These are phyloP conservation scores for Leucophenga varia DNA, from an alignment of 1,140 invertebrate species.

Conservation along the genomic window DNA sequence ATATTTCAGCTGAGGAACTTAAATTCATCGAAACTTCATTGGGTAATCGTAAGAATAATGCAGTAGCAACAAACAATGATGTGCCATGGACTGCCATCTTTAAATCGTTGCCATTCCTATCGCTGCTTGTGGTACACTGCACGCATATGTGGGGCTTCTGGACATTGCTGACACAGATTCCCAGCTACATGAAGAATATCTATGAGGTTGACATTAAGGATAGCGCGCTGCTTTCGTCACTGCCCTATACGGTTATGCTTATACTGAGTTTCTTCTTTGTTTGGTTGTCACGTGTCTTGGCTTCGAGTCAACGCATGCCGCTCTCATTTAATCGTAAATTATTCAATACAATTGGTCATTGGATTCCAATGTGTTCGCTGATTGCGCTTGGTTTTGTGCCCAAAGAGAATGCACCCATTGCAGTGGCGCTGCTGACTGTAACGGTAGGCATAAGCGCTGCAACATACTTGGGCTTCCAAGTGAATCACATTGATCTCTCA, in stretches of 20 bases:
- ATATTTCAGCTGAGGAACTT: conserved; percentile 64
- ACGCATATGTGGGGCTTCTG: conserved; percentile 95
- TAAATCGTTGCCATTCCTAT: conserved; percentile 78
- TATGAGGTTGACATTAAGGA: conserved; percentile 76
- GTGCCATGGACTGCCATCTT: conserved; percentile 76
- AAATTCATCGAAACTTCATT: conserved; percentile 63
- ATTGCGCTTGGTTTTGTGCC: conserved; percentile 66
- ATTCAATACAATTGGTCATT: conserved; percentile 67
- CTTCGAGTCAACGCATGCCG: conserved; percentile 61
- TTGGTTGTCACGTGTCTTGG: conserved; percentile 65
- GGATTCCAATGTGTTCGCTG: conserved; percentile 65
- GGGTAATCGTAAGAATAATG: conserved; percentile 37
- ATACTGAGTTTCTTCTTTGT: conserved; percentile 69
- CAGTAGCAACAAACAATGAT: conserved; percentile 24
- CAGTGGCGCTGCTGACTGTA: conserved; percentile 65
- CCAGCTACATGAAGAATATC: conserved; percentile 83
- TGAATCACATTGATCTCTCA: conserved; percentile 74
- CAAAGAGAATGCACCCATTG: conserved; percentile 57
- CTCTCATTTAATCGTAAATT: conserved; percentile 65
- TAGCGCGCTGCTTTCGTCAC: conserved; percentile 71
- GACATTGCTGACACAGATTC: conserved; percentile 88
- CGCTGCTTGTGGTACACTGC: conserved; percentile 80
- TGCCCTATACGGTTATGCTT: conserved; percentile 79
- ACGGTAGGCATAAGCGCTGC: conserved; percentile 79
- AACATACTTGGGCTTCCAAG: conserved; percentile 70